Base-by-base conservation (phyloP, 2,888 invertebrate genomes). In the Scrobipalpa atriplicella region DNA sequence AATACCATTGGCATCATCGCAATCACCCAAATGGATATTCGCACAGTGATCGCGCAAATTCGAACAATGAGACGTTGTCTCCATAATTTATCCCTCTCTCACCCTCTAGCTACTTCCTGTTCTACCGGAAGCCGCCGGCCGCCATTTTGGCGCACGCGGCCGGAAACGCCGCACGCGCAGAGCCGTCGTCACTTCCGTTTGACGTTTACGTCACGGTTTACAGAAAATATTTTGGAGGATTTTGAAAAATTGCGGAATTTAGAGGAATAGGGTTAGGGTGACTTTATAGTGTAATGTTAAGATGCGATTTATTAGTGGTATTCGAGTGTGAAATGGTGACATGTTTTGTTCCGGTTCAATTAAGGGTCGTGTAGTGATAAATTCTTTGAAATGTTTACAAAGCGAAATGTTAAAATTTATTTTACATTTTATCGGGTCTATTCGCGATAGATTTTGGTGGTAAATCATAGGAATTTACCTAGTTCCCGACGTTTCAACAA, bases 91-190 rank as follows among this genome's bases (percentile, higher is more conserved):
- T 87, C 79, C 81, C 75, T 36, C 13, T 47, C 58, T 58, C 85
- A 84, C 88, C 90, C 89, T 84, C 78, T 76, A 80, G 79, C 81
- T 82, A 74, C 78, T 84, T 86, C 86, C 86, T 82, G 73, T 74
- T 75, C 72, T 71, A 70, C 78, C 86, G 91, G 92, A 92, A 91
- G 84, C 75, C 71, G 77, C 78, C 83, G 75, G 91, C 90, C 89
- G 92, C 92, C 92, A 92, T 93, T 91, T 93, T 92, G 91, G 82
- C 81, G 84, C 90, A 91, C 91, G 91, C 87, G 90, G 85, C 90
- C 83, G 90, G 91, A 91, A 88, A 85, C 79, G 79, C 78, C 91
- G 90, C 92, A 88, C 91, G 90, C 91, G 90, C 90, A 90, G 71
- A 79, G 78, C 83, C 83, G 78, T 78, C 78, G 86, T 86, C 85